Evolutionary conservation across 2,113 vertebrate species (phyloP).

Genomic region (Pseudorhombus dupliciocellatus): DNA sequence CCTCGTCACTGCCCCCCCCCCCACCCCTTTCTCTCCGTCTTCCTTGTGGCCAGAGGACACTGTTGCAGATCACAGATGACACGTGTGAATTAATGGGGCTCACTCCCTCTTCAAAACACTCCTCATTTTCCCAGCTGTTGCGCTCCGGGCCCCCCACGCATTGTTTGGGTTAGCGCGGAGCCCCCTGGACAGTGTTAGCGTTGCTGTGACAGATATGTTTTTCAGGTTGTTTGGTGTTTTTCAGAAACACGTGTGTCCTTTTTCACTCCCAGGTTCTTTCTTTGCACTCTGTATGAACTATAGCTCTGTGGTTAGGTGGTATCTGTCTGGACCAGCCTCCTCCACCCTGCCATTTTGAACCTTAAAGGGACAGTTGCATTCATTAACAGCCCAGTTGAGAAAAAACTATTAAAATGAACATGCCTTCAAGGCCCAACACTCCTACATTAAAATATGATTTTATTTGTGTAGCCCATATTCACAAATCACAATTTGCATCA

Average conservation of each 20-base stretch:
- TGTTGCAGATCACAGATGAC: slow-evolving; percentile 46
- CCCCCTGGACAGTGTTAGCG: slow-evolving; percentile 41
- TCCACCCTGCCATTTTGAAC: slow-evolving; percentile 1
- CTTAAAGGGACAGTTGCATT: slow-evolving; percentile 29
- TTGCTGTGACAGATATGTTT: slow-evolving; percentile 37
- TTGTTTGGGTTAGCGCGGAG: slow-evolving; percentile 41
- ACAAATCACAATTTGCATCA: neutral
- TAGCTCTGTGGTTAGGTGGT: slow-evolving; percentile 32
- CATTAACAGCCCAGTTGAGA: slow-evolving; percentile 13
- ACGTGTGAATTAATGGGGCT: slow-evolving; percentile 12
- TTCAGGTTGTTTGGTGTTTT: slow-evolving; percentile 38
- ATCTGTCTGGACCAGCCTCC: slow-evolving; percentile 11
- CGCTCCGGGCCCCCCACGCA: slow-evolving; percentile 24
- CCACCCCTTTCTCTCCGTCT: neutral
- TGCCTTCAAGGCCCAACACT: too few relatives aligned
- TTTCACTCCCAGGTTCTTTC: slow-evolving; percentile 34
- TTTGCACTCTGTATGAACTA: slow-evolving; percentile 66
- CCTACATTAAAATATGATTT: too few relatives aligned
- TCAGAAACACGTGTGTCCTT: slow-evolving; percentile 30
- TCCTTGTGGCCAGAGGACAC: slow-evolving; percentile 54
- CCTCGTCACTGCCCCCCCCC: neutral
- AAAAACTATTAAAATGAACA: neutral
- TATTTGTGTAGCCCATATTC: too few relatives aligned
- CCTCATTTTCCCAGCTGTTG: slow-evolving; percentile 13
- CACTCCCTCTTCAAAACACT: slow-evolving; percentile 27